Evolutionary conservation across 2,888 invertebrate genomes (phyloP).

Genomic region (Minunthozetes semirufus): DNA sequence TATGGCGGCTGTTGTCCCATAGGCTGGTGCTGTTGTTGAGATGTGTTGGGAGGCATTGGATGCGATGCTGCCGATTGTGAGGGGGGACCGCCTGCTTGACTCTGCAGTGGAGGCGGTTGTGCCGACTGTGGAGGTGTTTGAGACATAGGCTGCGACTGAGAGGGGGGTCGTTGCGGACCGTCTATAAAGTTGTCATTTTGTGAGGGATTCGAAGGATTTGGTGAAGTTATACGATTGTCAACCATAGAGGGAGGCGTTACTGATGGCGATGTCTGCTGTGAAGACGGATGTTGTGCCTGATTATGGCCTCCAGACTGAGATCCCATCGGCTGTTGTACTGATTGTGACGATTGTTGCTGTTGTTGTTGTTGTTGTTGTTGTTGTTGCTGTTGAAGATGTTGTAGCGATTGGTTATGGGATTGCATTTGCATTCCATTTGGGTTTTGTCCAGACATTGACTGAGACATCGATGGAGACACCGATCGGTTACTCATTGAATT

Average conservation of each 20-base stretch:
- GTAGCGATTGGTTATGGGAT: constrained; percentile 7
- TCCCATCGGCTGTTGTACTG: constrained; percentile 18
- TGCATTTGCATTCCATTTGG: constrained; percentile 1
- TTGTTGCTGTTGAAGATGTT: constrained; percentile 26
- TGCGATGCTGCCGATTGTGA: constrained; percentile 6
- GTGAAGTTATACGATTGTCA: background rate
- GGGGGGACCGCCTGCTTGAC: constrained; percentile 42
- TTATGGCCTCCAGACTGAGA: background rate
- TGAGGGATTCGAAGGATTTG: background rate
- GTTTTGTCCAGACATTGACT: background rate
- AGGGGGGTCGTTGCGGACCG: constrained; percentile 48
- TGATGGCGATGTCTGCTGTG: constrained; percentile 52
- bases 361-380: constrained; percentile 28
- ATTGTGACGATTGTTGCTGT: background rate
- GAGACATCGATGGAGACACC: constrained; percentile 24
- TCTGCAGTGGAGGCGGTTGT: constrained; percentile 45
- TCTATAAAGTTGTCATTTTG: constrained; percentile 41
- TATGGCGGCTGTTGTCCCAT: constrained; percentile 15
- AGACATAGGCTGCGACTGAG: constrained; percentile 49
- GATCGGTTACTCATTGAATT: constrained; percentile 9
- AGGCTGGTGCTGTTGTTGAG: constrained; percentile 19
- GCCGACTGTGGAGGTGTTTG: constrained; percentile 48
- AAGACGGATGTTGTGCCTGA: constrained; percentile 26
- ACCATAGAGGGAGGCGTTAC: constrained; percentile 48
- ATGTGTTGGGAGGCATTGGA: constrained; percentile 37